Evolutionary conservation across 2,888 invertebrate species (phyloP).

Genomic region (Choristoneura rosaceana): DNA sequence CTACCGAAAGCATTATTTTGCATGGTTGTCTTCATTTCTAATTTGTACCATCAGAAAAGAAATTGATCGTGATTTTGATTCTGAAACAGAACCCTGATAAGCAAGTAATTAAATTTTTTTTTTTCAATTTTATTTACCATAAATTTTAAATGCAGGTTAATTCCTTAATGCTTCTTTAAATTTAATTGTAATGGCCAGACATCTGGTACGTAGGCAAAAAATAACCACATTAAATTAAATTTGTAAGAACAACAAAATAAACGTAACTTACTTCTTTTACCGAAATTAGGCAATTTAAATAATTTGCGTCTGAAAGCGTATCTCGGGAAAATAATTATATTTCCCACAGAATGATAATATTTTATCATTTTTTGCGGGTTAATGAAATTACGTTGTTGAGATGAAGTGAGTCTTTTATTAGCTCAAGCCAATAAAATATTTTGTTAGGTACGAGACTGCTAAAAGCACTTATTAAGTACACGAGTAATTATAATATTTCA

Average conservation of each 20-base stretch:
- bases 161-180: neutral
- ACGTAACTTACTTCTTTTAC: constrained; percentile 9
- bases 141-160: neutral
- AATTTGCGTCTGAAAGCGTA: constrained; percentile 8
- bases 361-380: neutral
- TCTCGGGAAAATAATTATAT: neutral
- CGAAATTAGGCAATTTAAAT: constrained; percentile 12
- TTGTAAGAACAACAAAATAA: constrained; percentile 10
- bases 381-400: neutral
- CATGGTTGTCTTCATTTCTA: too few relatives aligned
- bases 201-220: constrained; percentile 9
- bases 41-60: too few relatives aligned
- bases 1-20: too few relatives aligned
- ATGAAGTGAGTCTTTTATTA: neutral
- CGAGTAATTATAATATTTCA: too few relatives aligned
- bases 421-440: neutral
- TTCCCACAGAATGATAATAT: constrained; percentile 1
- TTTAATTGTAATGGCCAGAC: constrained; percentile 2
- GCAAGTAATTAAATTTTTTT: too few relatives aligned
- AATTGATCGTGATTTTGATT: too few relatives aligned
- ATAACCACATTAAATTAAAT: constrained; percentile 6
- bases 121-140: neutral
- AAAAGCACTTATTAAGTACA: too few relatives aligned
- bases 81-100: too few relatives aligned
- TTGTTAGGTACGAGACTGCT: neutral